Evolutionary conservation across 2,888 invertebrate species (phyloP), one percentile per base, ranked within the genome.

Genomic region (Timema podura): DNA sequence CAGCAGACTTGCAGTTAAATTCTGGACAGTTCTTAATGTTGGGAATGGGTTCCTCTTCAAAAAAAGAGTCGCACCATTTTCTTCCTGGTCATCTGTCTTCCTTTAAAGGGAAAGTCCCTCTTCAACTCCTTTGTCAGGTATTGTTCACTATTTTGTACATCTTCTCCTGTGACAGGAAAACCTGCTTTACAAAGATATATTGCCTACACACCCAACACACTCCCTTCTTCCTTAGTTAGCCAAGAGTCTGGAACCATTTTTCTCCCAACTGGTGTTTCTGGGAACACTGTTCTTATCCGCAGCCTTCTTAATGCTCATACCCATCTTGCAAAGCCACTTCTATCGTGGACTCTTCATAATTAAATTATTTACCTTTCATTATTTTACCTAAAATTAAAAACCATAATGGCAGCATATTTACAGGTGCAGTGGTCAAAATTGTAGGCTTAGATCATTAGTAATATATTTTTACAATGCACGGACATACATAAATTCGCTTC

Each of bases 1-100:
- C 74, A 61, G 77, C 72, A 77, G 66, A 10, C 72, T 64, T 16
- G 72, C 64, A 9, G 76, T 76, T 59, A 79, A 75, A 73, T 77
- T 78, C 75, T 79, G 77, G 9, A 77, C 71, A 46, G 76, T 73
- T 44, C 76, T 72, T 72, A 75, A 64, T 9, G 76, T 69, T 6
- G 80, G 70, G 65, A 76, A 74, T 54, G 78, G 77, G 72, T 80
- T 77, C 68, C 79, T 74, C 68, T 75, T 75, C 70, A 78, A 69
- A 75, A n/a, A 80, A 81, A 7, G 68, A 70, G 48, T 76, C 71
- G 71, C 76, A 80, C 79, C 80, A 80, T 54, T 77, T 76, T 69
- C 76, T 71, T n/a, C 75, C 75, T 49, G 75, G 75, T 15, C 68
- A n/a, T n/a, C n/a, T n/a, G 68, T 67, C 68, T 68, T 61, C 74